Percentiles rank a stretch among this genome's conserved stretches.
phyloP scores from a whole-genome alignment of 2,113 vertebrate species.

The Thunnus maccoyii region DNA sequence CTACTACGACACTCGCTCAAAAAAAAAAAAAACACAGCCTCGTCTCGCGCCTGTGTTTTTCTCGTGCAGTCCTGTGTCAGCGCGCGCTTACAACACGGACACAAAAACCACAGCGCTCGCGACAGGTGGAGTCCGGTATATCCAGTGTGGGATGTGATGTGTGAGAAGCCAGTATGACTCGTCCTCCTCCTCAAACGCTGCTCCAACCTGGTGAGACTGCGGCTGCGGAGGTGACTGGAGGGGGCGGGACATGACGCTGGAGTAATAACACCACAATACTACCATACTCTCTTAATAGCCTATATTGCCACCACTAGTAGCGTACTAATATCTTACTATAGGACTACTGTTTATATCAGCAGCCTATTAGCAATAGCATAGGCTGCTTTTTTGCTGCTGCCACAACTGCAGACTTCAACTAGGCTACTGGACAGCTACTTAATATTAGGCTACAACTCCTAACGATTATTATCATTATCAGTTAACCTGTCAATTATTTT shows the following conservation, averaged over 20 bases:
- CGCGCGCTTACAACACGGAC: background rate
- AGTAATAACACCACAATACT: background rate
- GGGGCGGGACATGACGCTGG: constrained; percentile 40
- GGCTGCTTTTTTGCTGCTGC: too few species aligned
- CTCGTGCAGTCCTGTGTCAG: constrained; percentile 26
- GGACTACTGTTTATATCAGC: too few species aligned
- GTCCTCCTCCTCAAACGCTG: constrained; percentile 27
- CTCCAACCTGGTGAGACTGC: constrained; percentile 8
- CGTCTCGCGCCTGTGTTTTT: background rate
- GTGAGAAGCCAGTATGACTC: background rate
- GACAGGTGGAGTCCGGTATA: constrained; percentile 74
- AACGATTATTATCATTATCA: too few species aligned
- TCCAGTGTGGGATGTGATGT: constrained; percentile 44
- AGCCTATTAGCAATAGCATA: too few species aligned
- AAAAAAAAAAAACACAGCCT: background rate
- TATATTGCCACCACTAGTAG: too few species aligned
- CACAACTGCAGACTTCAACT: too few species aligned
- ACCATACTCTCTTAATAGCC: background rate
- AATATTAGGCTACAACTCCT: too few species aligned
- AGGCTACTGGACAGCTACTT: too few species aligned
- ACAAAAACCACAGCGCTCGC: constrained; percentile 18
- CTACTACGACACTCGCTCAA: background rate
- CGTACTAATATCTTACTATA: too few species aligned
- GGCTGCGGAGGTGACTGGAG: background rate
- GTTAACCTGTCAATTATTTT: too few species aligned